A percentile compares a stretch with the other conserved stretches of the same genome.
Conservation (phyloP, 1,140 invertebrate genomes). For the Macrobrachium rosenbergii region DNA sequence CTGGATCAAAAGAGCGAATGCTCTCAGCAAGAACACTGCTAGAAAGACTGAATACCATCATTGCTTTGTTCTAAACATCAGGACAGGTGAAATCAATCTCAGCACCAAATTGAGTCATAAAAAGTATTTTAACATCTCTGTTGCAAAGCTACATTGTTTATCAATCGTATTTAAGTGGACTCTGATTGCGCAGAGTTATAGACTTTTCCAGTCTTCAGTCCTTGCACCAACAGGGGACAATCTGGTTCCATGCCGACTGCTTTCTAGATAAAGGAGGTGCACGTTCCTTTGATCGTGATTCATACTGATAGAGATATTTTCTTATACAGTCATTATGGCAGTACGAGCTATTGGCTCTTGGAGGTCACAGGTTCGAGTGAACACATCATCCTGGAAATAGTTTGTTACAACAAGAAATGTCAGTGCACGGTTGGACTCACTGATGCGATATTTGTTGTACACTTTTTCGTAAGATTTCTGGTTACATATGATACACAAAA, state of each 20-base stretch:
- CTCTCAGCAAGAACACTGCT: conserved; percentile 7
- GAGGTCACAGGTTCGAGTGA: conserved; percentile 4
- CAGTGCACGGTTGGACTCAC: too few species aligned
- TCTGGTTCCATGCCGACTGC: too few species aligned
- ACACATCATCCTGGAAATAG: too few species aligned
- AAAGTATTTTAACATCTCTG: not conserved
- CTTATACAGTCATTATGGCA: not conserved
- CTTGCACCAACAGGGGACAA: not conserved
- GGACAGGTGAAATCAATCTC: not conserved
- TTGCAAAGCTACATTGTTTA: not conserved
- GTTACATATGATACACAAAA: too few species aligned
- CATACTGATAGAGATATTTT: not conserved
- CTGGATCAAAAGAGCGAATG: conserved; percentile 2
- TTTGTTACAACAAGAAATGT: too few species aligned
- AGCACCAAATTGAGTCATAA: not conserved
- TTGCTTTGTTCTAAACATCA: not conserved
- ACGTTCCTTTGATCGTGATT: too few species aligned
- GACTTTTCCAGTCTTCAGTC: not conserved
- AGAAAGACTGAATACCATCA: conserved; percentile 23
- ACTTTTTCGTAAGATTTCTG: too few species aligned
- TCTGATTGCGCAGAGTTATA: not conserved
- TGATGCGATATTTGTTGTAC: too few species aligned
- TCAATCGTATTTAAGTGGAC: not conserved
- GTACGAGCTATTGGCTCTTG: not conserved
- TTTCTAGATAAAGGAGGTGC: too few species aligned